Base-by-base conservation (phyloP, 2,113 vertebrate genomes). In the Gnathonemus echidnorhynchus region DNA sequence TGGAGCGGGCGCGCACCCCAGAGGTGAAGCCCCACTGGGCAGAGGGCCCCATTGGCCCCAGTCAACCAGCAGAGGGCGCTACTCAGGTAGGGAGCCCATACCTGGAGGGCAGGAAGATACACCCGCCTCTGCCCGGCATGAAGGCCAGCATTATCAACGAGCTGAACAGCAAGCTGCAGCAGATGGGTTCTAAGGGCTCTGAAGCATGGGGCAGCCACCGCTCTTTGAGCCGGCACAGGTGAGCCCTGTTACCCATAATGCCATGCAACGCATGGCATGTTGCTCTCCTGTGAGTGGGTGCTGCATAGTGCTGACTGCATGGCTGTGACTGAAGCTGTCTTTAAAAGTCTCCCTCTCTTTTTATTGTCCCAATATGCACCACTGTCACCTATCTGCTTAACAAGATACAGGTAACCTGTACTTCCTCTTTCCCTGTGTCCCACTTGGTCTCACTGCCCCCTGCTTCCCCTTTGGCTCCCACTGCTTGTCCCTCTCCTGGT, bases 111-210 rank as follows among this genome's bases (percentile, higher is more conserved):
- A 95, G 94, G 89, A 96, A 95, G 93, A 93, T 96, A 90, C 94
- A 96, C 94, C 95, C 96, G 52, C 93, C 97, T 13, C 93, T 95
- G 49, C 95, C 97, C 84, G 95, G 97, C 49, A 97, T 98, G 90
- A 98, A 98, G 93, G 95, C 97, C 92, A 98, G 96, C 95, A 97
- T 98, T 94, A 97, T 98, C 92, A 97, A 95, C 9, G 98, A 98
- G 94, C 96, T 98, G 92, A 98, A 95, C 95, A 96, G 94, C 96
- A 98, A 98, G 93, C 95, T 98, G 89, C 97, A 98, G 93, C 97
- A 98, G 91, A 96, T 96, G 89, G 94, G 97, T 50, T 95, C 94
- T 39, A 92, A 92, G 91, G 91, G 93, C 93, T 92, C 95, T 89
- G 97, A 96, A 88, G 95, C 70, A 94, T 97, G 93, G 95, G 95